Evolutionary conservation across 2,113 vertebrate species (phyloP), one percentile per base, ranked within the genome.

Genomic region (Macrotis lagotis): DNA sequence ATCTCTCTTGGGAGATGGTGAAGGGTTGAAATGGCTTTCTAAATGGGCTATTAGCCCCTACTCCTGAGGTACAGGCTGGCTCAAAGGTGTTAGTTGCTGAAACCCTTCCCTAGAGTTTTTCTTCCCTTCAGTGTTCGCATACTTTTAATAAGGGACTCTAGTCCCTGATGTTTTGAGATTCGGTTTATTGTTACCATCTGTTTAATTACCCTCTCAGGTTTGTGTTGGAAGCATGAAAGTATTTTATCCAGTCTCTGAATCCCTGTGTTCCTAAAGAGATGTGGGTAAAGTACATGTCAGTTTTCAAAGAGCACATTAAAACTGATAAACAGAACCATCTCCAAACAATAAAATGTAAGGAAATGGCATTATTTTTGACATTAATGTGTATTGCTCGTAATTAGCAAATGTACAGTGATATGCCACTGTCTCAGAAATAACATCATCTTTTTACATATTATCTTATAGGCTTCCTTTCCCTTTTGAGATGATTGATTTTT

Each of bases 121-220:
- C 52, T 28, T 95, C 26, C 90, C 53, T 97, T 97, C 90, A 91
- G 52, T 91, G 94, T 96, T 90, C 96, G 93, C 66, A 97, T 49
- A 96, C 96, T 98, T 98, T 98, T 98, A 98, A 97, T 98, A 98
- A 98, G 98, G 97, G 97, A 97, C 96, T 97, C 48, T 91, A 93
- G 50, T 97, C 97, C 97, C 97, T 94, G 96, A 97, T 96, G 97
- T 94, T 90, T 97, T 98, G 93, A 90, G 97, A 96, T 98, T 97
- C 88, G 0, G 48, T 96, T 97, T 97, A 97, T 95, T 97, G 96
- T 95, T 98, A 91, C 97, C 96, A 98, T 97, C 97, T 98, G 92
- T 96, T 98, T 96, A 96, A 97, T 97, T 96, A 94, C 89, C 89
- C 96, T 97, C 94, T 96, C 94, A 97, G 52, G 90, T 98, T 96